phyloP scores from a whole-genome alignment of 2,113 vertebrate genomes.

The Macrotis lagotis region DNA sequence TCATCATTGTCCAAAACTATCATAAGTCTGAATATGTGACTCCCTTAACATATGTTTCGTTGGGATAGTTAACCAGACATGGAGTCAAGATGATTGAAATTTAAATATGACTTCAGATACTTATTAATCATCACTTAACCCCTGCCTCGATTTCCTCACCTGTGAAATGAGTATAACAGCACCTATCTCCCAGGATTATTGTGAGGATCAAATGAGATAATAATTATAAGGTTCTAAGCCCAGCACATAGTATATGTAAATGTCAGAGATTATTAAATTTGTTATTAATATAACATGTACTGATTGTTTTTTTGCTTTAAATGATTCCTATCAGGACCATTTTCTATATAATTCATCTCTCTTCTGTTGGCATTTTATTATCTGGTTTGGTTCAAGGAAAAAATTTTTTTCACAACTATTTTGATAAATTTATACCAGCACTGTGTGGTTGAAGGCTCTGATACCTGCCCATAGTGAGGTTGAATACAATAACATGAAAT shows the following conservation, averaged over 20 bases:
- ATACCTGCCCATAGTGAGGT: conserved; percentile 5
- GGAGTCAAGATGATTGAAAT: neutral
- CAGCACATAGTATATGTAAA: neutral
- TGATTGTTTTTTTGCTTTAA: neutral
- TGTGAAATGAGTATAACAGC: neutral
- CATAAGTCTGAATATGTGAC: neutral
- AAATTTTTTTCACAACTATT: conserved; percentile 38
- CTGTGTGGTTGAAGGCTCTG: conserved; percentile 30
- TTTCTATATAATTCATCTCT: neutral
- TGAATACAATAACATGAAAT: conserved; percentile 52
- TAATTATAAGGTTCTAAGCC: neutral
- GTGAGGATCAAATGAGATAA: neutral
- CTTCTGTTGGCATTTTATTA: conserved; percentile 43
- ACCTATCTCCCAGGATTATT: neutral
- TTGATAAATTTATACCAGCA: conserved; percentile 50
- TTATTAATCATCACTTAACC: neutral
- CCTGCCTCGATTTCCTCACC: neutral
- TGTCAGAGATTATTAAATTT: neutral
- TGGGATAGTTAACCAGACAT: neutral
- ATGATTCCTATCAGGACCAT: neutral
- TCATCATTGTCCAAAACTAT: neutral
- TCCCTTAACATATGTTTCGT: neutral
- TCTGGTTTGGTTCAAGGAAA: conserved; percentile 32
- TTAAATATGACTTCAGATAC: neutral
- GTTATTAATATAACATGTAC: neutral